phyloP scores from a whole-genome alignment of 2,797 vertebrate species.

The Steatocranus sp. region DNA sequence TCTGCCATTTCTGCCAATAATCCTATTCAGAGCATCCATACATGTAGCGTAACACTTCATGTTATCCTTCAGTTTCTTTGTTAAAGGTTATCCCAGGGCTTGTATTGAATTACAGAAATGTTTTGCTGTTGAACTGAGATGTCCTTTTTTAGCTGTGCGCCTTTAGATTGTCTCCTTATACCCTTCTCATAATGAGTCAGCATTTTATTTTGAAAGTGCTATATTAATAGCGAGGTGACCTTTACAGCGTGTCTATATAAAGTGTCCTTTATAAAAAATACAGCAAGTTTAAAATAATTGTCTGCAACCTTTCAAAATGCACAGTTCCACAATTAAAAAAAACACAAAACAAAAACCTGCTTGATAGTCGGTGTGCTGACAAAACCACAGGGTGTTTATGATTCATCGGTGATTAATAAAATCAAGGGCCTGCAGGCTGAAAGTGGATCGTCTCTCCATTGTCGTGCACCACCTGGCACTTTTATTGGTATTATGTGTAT shows the following conservation, averaged over 20 bases:
- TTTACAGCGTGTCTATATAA: not conserved
- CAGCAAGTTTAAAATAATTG: not conserved
- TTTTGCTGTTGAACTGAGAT: not conserved
- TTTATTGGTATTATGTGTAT: conserved; percentile 13
- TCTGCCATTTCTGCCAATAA: not conserved
- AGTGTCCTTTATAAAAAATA: not conserved
- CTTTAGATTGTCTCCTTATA: not conserved
- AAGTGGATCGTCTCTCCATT: not conserved
- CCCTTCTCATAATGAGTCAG: not conserved
- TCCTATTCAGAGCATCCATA: not conserved
- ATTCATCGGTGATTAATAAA: conserved; percentile 17
- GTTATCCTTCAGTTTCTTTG: not conserved
- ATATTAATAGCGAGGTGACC: not conserved
- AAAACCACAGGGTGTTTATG: not conserved
- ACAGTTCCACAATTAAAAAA: not conserved
- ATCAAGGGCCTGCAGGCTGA: not conserved
- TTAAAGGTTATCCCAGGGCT: not conserved
- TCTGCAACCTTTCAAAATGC: not conserved
- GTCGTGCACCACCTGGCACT: conserved; percentile 21
- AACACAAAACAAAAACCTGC: not conserved
- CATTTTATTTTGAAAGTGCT: not conserved
- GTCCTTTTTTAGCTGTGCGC: not conserved
- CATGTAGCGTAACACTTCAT: not conserved
- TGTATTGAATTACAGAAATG: not conserved
- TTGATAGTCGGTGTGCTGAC: not conserved